Evolutionary conservation across 2,113 vertebrate species (phyloP).

Genomic region (Trichechus manatus): DNA sequence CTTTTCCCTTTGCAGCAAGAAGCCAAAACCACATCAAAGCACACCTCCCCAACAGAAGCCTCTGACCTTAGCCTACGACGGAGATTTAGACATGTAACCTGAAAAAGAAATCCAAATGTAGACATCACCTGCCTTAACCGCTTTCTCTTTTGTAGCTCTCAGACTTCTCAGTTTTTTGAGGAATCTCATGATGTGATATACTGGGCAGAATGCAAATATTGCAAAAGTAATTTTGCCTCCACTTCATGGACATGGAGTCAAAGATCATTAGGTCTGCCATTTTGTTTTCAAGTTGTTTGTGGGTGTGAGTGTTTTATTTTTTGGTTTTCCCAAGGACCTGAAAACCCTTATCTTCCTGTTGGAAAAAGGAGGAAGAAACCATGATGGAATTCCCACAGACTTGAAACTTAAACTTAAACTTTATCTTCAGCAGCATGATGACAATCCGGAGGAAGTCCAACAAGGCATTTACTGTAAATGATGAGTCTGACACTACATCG

Average conservation of each 20-base stretch:
- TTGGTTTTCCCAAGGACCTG: conserved; percentile 80
- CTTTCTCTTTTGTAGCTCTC: conserved; percentile 88
- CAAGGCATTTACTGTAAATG: conserved; percentile 87
- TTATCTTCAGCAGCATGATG: conserved; percentile 85
- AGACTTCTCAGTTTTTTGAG: conserved; percentile 91
- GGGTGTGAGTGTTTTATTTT: conserved; percentile 68
- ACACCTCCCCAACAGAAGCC: conserved; percentile 95
- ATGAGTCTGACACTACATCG: conserved; percentile 85
- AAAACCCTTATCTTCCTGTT: conserved; percentile 86
- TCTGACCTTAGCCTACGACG: conserved; percentile 96
- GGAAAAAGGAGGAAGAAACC: conserved; percentile 82
- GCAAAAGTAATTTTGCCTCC: conserved; percentile 83
- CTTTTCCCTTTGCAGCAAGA: conserved; percentile 90
- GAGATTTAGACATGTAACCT: conserved; percentile 96
- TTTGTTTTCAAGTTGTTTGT: conserved; percentile 74
- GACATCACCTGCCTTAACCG: conserved; percentile 91
- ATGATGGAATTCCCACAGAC: conserved; percentile 78
- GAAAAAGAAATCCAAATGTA: conserved; percentile 87
- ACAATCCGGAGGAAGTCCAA: conserved; percentile 88
- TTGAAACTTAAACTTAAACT: conserved; percentile 69
- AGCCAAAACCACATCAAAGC: conserved; percentile 91
- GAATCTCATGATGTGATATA: conserved; percentile 86
- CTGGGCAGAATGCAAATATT: conserved; percentile 83
- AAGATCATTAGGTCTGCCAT: conserved; percentile 78
- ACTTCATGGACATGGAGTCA: conserved; percentile 81